Conservation (phyloP, 1,140 invertebrate genomes). For the Philopotamus ludificatus region DNA sequence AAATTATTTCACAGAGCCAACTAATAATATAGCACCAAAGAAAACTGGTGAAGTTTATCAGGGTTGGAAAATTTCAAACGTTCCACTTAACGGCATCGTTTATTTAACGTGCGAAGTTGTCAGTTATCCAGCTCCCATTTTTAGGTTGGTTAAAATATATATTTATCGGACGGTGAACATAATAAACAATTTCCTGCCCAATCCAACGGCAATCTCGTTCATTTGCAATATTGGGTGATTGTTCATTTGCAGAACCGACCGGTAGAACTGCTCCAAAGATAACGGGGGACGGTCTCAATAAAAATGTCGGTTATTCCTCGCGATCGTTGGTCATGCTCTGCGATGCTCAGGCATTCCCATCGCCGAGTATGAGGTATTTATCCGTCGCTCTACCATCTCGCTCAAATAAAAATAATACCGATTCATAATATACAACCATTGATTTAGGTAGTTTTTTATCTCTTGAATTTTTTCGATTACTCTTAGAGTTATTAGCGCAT, state of each 20-base stretch:
- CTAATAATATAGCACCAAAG: conserved; percentile 65
- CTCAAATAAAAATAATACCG: too few relatives aligned
- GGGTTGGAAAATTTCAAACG: conserved; percentile 66
- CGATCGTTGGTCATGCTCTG: conserved; percentile 58
- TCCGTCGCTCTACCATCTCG: too few relatives aligned
- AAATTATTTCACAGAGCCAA: conserved; percentile 61
- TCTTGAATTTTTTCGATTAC: too few relatives aligned
- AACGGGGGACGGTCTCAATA: conserved; percentile 60
- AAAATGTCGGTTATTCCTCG: conserved; percentile 47
- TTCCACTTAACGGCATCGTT: conserved; percentile 55
- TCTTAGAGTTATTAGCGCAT: too few relatives aligned
- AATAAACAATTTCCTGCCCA: background rate
- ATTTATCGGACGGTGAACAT: background rate
- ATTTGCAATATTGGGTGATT: background rate
- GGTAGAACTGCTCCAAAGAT: conserved; percentile 63
- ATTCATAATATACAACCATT: too few relatives aligned
- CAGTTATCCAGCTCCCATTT: conserved; percentile 66
- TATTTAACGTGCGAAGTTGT: conserved; percentile 68
- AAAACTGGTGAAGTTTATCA: conserved; percentile 66
- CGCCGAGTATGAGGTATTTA: conserved; percentile 58
- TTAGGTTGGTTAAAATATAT: conserved; percentile 57
- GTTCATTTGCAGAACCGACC: conserved; percentile 59
- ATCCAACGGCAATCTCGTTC: background rate
- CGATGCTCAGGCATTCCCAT: conserved; percentile 64
- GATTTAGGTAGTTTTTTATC: too few relatives aligned